These are phyloP conservation scores for Ormia ochracea DNA, from an alignment of 2,888 invertebrate genomes.

Conservation along the genomic window DNA sequence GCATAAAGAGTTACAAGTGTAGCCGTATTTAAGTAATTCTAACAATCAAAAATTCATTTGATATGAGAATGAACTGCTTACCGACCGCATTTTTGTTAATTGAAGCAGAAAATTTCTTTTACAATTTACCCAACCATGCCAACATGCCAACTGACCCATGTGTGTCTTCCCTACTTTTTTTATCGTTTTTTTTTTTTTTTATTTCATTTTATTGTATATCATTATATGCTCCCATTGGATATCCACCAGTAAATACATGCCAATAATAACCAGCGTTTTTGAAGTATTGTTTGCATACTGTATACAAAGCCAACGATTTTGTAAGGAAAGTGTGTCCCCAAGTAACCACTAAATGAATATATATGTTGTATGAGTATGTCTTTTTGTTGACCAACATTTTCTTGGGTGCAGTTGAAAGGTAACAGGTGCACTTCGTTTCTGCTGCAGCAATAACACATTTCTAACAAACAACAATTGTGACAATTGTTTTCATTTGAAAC, in stretches of 20 bases:
- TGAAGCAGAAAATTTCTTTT: slow-evolving; percentile 31
- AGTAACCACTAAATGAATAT: slow-evolving; percentile 26
- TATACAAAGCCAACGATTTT: background rate
- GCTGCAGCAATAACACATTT: background rate
- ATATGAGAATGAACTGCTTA: background rate
- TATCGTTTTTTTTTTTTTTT: background rate
- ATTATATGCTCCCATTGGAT: background rate
- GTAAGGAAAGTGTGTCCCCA: slow-evolving; percentile 18
- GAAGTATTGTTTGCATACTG: background rate
- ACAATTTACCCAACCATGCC: slow-evolving; percentile 17
- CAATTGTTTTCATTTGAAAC: background rate
- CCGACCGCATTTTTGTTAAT: slow-evolving; percentile 23
- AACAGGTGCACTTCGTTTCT: slow-evolving; percentile 42
- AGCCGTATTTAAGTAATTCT: background rate
- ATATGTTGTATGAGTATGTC: background rate
- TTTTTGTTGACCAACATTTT: slow-evolving; percentile 42
- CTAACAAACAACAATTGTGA: background rate
- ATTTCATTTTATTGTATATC: background rate
- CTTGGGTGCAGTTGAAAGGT: slow-evolving; percentile 46
- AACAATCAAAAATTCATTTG: background rate
- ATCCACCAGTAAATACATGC: slow-evolving; percentile 8
- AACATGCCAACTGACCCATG: slow-evolving; percentile 10
- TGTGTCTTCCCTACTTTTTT: background rate
- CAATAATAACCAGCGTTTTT: background rate
- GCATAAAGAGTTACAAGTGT: too few species aligned